Base-by-base conservation (phyloP, 92 coral and sea anemone species). In the Porites rus region DNA sequence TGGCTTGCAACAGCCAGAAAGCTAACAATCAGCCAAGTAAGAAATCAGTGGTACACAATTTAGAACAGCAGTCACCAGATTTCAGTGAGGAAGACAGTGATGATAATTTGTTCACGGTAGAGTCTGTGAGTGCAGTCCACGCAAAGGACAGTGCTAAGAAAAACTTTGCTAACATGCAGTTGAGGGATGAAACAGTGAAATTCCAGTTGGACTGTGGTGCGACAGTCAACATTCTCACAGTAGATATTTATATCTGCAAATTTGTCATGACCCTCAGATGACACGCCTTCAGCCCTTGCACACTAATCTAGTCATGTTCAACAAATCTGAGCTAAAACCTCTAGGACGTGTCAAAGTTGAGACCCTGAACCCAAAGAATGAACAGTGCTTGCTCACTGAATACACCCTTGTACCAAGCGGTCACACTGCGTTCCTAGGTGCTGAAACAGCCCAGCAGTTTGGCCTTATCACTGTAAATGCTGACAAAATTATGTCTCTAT, bases 331-430 rank as follows among this genome's bases (percentile, higher is more conserved):
- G 86, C 38, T 89, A 51, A 85, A 72, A 66, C 90, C 92, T 69
- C 65, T 85, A 72, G 90, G 90, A 7, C 72, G 10, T 61, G 81
- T 79, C 16, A 79, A 78, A 31, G 92, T 89, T 38, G 82, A 89
- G 51, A 85, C 86, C 53, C 73, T 86, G 51, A 85, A 89, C 81
- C 77, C 90, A 22, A 85, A 86, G 75, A 89, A 85, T 60, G 43
- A 78, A 38, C 75, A 74, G 75, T 31, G 65, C 65, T 73, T 82
- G 52, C 51, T 24, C 28, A 65, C 25, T 43, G 88, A 74, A 28
- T 81, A 63, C 73, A 63, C 25, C 74, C 46, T 80, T 19, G 78
- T 51, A 14, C 73, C 85, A 67, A 51, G 58, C 43, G 88, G 88
- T 17, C 69, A 88, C 63, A 64, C 74, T 66, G 71, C 89, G n/a